phyloP scores from a whole-genome alignment of 2,797 vertebrate genomes.

The Rousettus madagascariensis region DNA sequence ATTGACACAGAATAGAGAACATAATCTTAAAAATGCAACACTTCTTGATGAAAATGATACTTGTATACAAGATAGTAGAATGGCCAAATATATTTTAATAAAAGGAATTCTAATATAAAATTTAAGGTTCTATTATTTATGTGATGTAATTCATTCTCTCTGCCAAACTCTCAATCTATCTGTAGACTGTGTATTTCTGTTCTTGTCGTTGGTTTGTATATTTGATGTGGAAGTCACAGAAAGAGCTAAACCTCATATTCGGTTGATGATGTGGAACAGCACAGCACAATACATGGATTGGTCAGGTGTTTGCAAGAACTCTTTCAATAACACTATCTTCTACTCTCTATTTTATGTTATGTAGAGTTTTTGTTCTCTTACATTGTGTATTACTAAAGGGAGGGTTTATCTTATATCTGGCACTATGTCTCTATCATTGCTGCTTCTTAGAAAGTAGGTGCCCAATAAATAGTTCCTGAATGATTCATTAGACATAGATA shows the following conservation, averaged over 20 bases:
- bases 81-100: neutral
- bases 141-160: neutral
- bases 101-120: neutral
- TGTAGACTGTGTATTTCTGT: neutral
- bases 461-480: neutral
- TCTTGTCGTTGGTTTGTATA: neutral
- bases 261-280: neutral
- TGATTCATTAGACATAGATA: neutral
- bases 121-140: neutral
- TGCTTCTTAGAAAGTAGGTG: neutral
- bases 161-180: neutral
- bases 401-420: neutral
- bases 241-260: neutral
- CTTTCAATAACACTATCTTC: neutral
- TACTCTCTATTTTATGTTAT: neutral
- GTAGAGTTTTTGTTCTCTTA: neutral
- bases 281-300: neutral
- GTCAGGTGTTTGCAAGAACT: neutral
- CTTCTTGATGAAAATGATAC: conserved; percentile 15
- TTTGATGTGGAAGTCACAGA: neutral
- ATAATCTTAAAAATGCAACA: neutral
- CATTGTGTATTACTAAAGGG: neutral
- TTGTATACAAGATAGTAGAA: neutral
- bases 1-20: conserved; percentile 1
- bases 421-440: neutral